Base-by-base conservation (phyloP, 2,888 invertebrate species). In the Sarcophaga variegata region DNA sequence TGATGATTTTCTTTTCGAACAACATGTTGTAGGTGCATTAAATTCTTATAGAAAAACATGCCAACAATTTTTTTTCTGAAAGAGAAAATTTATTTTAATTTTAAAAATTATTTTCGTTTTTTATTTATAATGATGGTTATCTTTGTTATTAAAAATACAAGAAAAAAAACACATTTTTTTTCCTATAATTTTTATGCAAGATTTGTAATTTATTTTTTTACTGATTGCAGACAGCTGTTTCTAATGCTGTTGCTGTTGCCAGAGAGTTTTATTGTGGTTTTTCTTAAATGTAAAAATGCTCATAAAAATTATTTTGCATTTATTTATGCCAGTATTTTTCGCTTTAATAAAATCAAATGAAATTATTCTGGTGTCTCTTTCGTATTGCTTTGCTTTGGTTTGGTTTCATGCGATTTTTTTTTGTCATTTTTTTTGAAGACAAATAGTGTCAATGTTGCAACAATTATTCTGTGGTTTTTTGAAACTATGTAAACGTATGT, bases 381-480 rank as follows among this genome's bases (percentile, higher is more conserved):
- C 47, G 37, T 27, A 27, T 62, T 66, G 74, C n/a, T 69, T 37
- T 27, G 20, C 1, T 22, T 76, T 47, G 20, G 25, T 77, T 37
- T 72, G 20, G 12, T 27, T 71, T 66, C 67, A 45, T 17, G 25
- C 5, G 37, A 37, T 54, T 54, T 63, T 75, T 69, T 71, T 49
- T 75, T 64, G 47, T 59, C 72, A 54, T 22, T 66, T 70, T 37
- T 76, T 81, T 45, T 47, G 66, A 79, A 60, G 47, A 37, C 71
- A 78, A 87, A 87, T 84, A 84, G 79, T 84, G 84, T 87, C 87
- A 87, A 87, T 87, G 87, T 82, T 84, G 87, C 84, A 87, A 87
- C 87, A 87, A 87, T 87, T 87, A 87, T 87, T 83, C 80, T 87
- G 87, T 75, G 87, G 87, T 84, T 76, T 80, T 72, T 76, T 49